Evolutionary conservation across 2,797 vertebrate species (phyloP).

Genomic region (Clarias laeviceps): DNA sequence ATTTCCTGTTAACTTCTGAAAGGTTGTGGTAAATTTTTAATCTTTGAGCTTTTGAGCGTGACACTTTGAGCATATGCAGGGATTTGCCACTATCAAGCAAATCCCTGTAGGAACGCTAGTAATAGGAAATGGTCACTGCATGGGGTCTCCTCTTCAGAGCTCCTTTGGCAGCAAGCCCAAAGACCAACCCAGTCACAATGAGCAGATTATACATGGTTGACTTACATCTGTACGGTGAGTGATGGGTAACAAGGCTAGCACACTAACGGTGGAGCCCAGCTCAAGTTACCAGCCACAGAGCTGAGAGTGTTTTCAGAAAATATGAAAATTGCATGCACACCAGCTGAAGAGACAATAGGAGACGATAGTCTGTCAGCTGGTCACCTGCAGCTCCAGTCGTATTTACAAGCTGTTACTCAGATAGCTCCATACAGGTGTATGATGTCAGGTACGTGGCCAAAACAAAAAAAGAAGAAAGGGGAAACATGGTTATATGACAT

Average conservation of each 20-base stretch:
- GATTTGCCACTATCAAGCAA: background rate
- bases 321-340: background rate
- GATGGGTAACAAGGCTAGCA: background rate
- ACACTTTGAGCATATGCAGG: background rate
- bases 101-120: background rate
- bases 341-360: background rate
- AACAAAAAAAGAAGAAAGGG: background rate
- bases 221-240: background rate
- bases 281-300: background rate
- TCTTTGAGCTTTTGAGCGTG: no score
- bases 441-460: background rate
- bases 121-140: background rate
- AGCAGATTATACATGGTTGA: background rate
- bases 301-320: background rate
- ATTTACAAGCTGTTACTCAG: background rate
- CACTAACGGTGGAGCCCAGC: background rate
- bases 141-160: background rate
- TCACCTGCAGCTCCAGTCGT: background rate
- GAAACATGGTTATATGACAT: background rate
- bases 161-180: no score
- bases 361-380: background rate
- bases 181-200: background rate
- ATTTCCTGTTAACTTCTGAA: background rate
- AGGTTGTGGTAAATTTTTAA: background rate
- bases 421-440: background rate